Conservation (phyloP, 2,888 invertebrate genomes). For the Athalia circularis region DNA sequence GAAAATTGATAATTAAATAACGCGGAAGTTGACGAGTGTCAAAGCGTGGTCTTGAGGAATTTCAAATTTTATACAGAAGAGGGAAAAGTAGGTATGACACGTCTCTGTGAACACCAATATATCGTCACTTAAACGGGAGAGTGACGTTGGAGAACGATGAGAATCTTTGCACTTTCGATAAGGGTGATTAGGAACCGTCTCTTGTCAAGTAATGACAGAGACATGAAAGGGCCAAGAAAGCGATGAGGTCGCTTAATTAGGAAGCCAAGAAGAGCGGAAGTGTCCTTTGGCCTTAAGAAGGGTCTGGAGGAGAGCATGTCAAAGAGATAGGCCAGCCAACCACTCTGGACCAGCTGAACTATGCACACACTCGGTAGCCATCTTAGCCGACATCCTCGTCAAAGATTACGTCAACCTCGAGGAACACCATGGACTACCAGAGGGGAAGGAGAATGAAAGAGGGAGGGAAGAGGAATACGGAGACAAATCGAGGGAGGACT, state of each 20-base stretch:
- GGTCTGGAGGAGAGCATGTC: constrained; percentile 13
- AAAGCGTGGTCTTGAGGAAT: constrained; percentile 25
- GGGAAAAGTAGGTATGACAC: not conserved
- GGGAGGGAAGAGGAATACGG: not conserved
- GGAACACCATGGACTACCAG: not conserved
- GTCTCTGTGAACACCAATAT: constrained; percentile 29
- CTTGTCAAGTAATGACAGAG: constrained; percentile 24
- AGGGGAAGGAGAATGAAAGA: not conserved
- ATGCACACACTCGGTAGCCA: constrained; percentile 37
- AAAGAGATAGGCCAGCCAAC: constrained; percentile 19
- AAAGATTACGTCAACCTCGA: constrained; percentile 30
- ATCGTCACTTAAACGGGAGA: constrained; percentile 30
- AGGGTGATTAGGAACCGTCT: constrained; percentile 41
- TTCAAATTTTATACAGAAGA: not conserved
- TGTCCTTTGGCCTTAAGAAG: constrained; percentile 29
- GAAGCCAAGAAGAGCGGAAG: constrained; percentile 42
- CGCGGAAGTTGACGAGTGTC: not conserved
- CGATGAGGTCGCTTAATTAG: constrained; percentile 58
- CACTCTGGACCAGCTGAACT: constrained; percentile 27
- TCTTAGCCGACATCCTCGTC: constrained; percentile 31
- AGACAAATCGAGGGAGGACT: not conserved
- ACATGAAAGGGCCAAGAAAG: constrained; percentile 49
- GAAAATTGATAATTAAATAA: constrained; percentile 11
- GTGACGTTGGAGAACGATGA: not conserved
- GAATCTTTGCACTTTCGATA: constrained; percentile 43